A percentile compares a stretch with the other conserved stretches of the same genome.
These are phyloP conservation scores for Champsocephalus gunnari DNA, from an alignment of 2,797 vertebrate species.

Conservation along the genomic window DNA sequence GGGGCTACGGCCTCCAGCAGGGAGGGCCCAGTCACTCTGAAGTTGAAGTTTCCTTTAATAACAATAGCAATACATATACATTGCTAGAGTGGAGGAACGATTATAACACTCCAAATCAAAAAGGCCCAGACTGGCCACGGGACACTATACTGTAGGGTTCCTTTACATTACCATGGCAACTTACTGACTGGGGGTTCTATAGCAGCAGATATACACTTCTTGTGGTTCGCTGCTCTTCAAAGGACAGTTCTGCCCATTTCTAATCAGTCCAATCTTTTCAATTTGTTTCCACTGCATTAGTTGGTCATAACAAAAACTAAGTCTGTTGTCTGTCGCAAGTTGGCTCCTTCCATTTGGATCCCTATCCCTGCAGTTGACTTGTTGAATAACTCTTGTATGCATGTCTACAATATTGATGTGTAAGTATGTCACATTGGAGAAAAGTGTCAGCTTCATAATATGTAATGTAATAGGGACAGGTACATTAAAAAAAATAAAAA, in stretches of 20 bases:
- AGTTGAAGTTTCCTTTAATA: constrained; percentile 78
- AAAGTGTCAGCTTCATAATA: no score
- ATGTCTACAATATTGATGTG: no score
- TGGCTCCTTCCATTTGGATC: no score
- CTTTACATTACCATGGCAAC: constrained; percentile 8
- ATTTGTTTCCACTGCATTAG: background rate
- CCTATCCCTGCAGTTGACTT: no score
- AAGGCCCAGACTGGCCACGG: constrained; percentile 2
- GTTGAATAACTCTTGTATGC: no score
- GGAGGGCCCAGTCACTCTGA: constrained; percentile 73
- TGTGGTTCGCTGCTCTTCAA: constrained; percentile 6
- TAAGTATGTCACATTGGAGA: no score
- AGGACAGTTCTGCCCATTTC: constrained; percentile 22
- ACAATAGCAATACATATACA: constrained; percentile 36
- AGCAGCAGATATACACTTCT: background rate
- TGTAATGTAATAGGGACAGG: no score
- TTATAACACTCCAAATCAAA: constrained; percentile 23
- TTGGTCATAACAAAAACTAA: background rate
- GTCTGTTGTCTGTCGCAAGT: background rate
- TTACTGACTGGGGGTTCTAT: background rate
- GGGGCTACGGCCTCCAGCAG: constrained; percentile 70
- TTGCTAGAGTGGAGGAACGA: constrained; percentile 27
- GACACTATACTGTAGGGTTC: constrained; percentile 16
- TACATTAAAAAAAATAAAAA: no score
- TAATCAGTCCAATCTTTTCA: background rate